Percentiles rank a stretch among this genome's conserved stretches.
Conservation (phyloP, 1,140 invertebrate species). For the Cherax destructor region DNA sequence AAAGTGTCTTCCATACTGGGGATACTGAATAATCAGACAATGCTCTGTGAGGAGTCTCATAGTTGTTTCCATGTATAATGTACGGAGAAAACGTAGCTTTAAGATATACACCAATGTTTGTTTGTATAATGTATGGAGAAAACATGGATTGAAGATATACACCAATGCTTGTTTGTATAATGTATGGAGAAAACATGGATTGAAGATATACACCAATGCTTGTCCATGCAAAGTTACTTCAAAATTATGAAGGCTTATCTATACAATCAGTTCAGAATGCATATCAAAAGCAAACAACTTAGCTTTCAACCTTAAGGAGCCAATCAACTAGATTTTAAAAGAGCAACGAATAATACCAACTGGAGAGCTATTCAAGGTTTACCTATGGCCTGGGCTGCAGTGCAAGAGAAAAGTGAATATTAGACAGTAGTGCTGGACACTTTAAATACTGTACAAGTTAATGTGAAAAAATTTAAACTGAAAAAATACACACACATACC, state of each 20-base stretch:
- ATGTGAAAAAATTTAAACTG: neutral
- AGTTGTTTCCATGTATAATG: no score
- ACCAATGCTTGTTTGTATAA: neutral
- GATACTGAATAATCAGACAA: no score
- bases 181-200: neutral
- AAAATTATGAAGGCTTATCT: neutral
- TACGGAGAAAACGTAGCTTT: no score
- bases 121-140: no score
- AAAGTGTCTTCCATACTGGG: no score
- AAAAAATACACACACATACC: neutral
- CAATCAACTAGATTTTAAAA: neutral
- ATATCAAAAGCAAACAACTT: neutral
- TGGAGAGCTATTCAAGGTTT: neutral
- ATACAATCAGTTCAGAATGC: neutral
- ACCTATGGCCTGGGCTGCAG: conserved; percentile 61
- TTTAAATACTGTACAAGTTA: neutral
- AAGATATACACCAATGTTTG: no score
- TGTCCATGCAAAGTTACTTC: neutral
- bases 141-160: no score
- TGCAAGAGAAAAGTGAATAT: conserved; percentile 23
- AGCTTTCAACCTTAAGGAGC: neutral
- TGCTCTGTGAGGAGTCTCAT: no score
- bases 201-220: neutral
- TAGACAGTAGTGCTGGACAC: neutral
- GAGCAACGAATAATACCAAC: neutral